Evolutionary conservation across 2,797 vertebrate species (phyloP).

Genomic region (Gymnoscopelus microlampas): DNA sequence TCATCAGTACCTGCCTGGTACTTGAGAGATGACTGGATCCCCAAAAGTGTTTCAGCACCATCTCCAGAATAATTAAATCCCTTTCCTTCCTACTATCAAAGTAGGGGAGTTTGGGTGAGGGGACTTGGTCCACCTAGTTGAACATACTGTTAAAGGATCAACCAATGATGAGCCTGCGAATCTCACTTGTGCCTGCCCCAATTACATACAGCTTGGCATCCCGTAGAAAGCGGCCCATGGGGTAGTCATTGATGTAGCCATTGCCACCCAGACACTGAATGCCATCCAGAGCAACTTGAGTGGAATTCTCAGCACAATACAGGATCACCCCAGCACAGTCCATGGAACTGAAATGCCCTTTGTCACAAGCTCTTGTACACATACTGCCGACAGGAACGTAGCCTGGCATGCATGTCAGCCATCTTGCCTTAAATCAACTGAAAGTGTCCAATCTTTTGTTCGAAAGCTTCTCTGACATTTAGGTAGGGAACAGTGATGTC

Average conservation of each 20-base stretch:
- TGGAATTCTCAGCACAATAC: conserved; percentile 93
- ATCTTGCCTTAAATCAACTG: conserved; percentile 99
- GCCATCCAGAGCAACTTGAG: conserved; percentile 95
- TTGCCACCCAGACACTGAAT: conserved; percentile 98
- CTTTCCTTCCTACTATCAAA: too few species aligned
- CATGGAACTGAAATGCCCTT: conserved; percentile 89
- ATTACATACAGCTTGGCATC: conserved; percentile 98
- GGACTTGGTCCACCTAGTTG: conserved; percentile 74
- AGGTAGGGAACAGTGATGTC: conserved; percentile 93
- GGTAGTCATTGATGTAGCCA: conserved; percentile 98
- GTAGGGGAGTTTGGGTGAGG: too few species aligned
- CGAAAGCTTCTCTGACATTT: conserved; percentile 94
- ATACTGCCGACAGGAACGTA: conserved; percentile 93
- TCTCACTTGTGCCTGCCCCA: conserved; percentile 94
- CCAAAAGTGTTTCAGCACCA: too few species aligned
- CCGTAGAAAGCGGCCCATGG: conserved; percentile 92
- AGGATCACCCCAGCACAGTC: conserved; percentile 97
- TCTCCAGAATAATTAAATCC: too few species aligned
- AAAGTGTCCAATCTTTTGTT: conserved; percentile 96
- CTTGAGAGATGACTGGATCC: too few species aligned
- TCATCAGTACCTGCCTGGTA: too few species aligned
- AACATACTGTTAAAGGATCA: conserved; percentile 91
- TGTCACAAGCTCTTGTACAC: conserved; percentile 95
- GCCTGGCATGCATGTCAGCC: conserved; percentile 97
- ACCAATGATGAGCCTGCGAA: conserved; percentile 93